Base-by-base conservation (phyloP, 1,140 invertebrate genomes). In the Zaprionus lachaisei region DNA sequence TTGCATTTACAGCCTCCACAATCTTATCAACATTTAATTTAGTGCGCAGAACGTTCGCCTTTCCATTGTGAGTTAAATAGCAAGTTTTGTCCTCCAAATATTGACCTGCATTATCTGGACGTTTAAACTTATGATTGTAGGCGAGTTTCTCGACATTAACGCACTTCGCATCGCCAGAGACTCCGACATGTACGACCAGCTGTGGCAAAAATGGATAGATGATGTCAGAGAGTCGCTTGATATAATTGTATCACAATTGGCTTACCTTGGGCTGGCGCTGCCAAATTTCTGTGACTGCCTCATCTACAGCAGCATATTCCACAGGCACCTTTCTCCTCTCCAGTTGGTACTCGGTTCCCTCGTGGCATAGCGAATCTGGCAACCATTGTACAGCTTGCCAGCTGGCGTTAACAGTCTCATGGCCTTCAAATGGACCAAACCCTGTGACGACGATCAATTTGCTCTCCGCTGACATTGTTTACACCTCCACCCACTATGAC, bases 341-440 rank as follows among this genome's bases (percentile, higher is more conserved):
- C 22, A 96, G 77, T 47, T 93, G 92, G 38, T 94, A 92, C 6
- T 91, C 79, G 20, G 82, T 60, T 54, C 93, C 90, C 44, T 83
- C 64, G n/a, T 91, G 58, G 9, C 67, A 77, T 15, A 92, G 57
- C 5, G 92, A 77, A 5, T 92, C 76, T 4, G 93, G 93, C 15
- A 96, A 77, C 49, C 95, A 82, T 26, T 85, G 69, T 1, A 91
- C 96, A 47, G 95, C 95, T 79, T 96, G 94, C 96, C 96, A 96
- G 81, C 96, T 97, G 2, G 96, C 95, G 91, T 97, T 97, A 11
- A 96, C 87, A 17, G 81, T 74, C 77, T 96, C 94, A 17, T 91
- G 84, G 11, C 93, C 93, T 12, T 72, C 7, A 93, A 97, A 97
- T 57, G 96, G 95, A 5, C 96, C 96, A 93, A 96, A 97, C 22